Evolutionary conservation across 2,113 vertebrate genomes (phyloP), one percentile per base, ranked within the genome.

Genomic region (Baryphthengus martii): DNA sequence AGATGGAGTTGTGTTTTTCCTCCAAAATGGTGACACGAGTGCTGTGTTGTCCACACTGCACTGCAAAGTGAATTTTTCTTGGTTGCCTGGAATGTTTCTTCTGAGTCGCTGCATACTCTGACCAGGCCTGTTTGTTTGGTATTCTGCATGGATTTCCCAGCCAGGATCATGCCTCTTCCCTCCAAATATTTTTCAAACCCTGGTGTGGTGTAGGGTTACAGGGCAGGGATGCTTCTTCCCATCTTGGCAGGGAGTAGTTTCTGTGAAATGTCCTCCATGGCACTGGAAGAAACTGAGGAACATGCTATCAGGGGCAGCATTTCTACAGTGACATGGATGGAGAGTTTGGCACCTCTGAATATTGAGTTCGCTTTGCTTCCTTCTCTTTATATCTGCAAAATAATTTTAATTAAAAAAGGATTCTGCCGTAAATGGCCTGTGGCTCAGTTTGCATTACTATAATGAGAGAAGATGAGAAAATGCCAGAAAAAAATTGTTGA

Each of bases 1-100:
- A 93, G 93, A 95, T 95, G 93, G 95, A 95, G 82, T 95, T 94
- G 66, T 77, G 76, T 67, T 91, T 80, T 95, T 47, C 35, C 33
- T 88, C 66, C 70, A 89, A 94, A 94, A 96, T 86, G 85, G 85
- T 94, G 88, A 94, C 83, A 76, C 1, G 20, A 71, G 84, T 68
- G 58, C 63, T 83, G 70, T 44, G 81, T 92, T 93, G 65, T 88
- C 70, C 83, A 29, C 70, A 44, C 2, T 25, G 10, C 33, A 6
- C 52, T 0, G 11, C 87, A 79, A 42, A 53, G 89, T 83, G 72
- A 68, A 49, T 74, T 70, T 85, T 85, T 91, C 84, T 71, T 72
- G 82, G 71, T 88, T 50, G 85, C 49, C 61, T 88, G 89, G 76
- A 94, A 84, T n/a, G 55, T 63, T 40, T 39, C 26, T 40, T 63